Base-by-base conservation (phyloP, 2,113 vertebrate species). In the Halcyon senegalensis region DNA sequence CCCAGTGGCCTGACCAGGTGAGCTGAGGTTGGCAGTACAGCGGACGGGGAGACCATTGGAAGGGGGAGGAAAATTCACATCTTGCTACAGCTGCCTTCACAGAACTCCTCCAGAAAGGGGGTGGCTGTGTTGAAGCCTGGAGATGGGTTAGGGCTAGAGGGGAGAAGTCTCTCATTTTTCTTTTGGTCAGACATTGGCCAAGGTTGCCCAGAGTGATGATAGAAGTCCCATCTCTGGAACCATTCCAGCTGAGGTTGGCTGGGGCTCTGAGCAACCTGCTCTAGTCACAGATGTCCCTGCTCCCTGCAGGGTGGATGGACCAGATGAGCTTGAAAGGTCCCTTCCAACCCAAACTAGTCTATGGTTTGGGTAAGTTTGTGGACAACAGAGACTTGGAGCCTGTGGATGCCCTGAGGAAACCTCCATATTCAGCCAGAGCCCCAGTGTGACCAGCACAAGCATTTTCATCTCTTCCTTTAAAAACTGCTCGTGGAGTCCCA, bases 1-100 rank as follows among this genome's bases (percentile, higher is more conserved):
- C 8, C 12, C 3, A 0, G 2, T 53, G 62, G 13, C 56, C 56
- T 66, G 69, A 39, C 24, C 48, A 28, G 84, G 62, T 0, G 0
- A 80, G 39, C 60, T 19, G n/a, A 37, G 62, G 64, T 41, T 93
- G 46, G 18, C 58, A 76, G 55, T 4, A 6, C 43, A n/a, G 1
- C 5, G 75, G 44, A 62, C 83, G 24, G 16, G 59, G 8, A 10
- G 62, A 66, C 53, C 35, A 14, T 39, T 1, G 5, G 51, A 43
- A 67, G 18, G n/a, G 16, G 21, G 39, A 77, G 59, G 28, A 89
- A 89, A 70, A 35, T 4, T 33, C 48, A 33, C 0, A 1, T 46
- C 62, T 77, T 67, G 19, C 66, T 74, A n/a, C 18, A 81, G 56
- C 33, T 2, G 2, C 37, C 10, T 46, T 66, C 63, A 13, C 14